phyloP scores from a whole-genome alignment of 2,797 vertebrate species.

The Microctenopoma steveboyesi region DNA sequence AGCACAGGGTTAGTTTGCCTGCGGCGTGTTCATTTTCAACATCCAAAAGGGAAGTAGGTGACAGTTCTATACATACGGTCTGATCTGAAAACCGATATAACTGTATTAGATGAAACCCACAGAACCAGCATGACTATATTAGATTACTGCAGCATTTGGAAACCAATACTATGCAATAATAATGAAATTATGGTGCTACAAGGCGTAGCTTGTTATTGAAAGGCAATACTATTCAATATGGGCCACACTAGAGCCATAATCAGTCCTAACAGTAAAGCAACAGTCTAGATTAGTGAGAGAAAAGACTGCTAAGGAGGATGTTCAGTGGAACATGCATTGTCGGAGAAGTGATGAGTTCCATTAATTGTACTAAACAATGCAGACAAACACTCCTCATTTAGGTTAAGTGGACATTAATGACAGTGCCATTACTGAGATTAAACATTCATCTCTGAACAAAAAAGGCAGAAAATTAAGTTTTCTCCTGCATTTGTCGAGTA shows the following conservation, averaged over 20 bases:
- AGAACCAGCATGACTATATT: conserved; percentile 29
- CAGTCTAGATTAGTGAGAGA: conserved; percentile 3
- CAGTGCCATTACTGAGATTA: conserved; percentile 61
- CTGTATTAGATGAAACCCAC: conserved; percentile 20
- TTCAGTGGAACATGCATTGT: conserved; percentile 32
- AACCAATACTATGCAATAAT: conserved; percentile 66
- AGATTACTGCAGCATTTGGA: conserved; percentile 58
- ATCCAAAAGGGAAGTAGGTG: conserved; percentile 18
- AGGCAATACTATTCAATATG: conserved; percentile 17
- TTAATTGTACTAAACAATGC: conserved; percentile 60
- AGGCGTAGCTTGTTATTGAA: conserved; percentile 21
- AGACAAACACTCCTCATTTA: conserved; percentile 63
- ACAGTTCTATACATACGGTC: conserved; percentile 2
- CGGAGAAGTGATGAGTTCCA: conserved; percentile 50
- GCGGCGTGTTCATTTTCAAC: conserved; percentile 12
- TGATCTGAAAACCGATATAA: conserved; percentile 29
- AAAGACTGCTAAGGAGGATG: conserved; percentile 5
- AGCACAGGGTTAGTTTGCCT: neutral
- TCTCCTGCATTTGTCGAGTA: conserved; percentile 31
- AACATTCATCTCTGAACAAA: conserved; percentile 58
- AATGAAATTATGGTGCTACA: conserved; percentile 49
- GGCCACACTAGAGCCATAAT: conserved; percentile 19
- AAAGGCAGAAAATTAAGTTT: conserved; percentile 65
- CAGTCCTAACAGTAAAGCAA: conserved; percentile 4
- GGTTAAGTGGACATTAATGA: conserved; percentile 75